phyloP scores from a whole-genome alignment of 2,888 invertebrate species.

The Norana najaformis region DNA sequence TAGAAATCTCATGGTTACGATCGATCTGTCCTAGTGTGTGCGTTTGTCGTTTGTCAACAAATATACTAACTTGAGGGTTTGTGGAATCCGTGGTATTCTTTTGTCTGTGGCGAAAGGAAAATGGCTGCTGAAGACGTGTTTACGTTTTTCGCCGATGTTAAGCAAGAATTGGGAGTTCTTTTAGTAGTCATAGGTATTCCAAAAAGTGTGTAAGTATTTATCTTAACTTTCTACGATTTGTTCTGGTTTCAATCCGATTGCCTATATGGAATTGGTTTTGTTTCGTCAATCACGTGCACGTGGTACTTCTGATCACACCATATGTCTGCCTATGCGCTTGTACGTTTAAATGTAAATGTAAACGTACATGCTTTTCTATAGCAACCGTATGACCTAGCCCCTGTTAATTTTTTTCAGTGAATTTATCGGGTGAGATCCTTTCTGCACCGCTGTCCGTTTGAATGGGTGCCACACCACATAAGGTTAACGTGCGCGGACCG shows the following conservation, averaged over 20 bases:
- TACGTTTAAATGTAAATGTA: too few species aligned
- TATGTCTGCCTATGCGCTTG: neutral
- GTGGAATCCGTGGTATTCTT: neutral
- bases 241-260: neutral
- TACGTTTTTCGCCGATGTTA: constrained; percentile 20
- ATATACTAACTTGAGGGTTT: neutral
- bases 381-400: too few species aligned
- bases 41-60: too few species aligned
- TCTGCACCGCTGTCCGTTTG: too few species aligned
- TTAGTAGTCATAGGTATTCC: neutral
- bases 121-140: constrained; percentile 8
- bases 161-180: neutral
- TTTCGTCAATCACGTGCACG: neutral
- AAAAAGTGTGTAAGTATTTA: neutral
- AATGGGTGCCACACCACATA: too few species aligned
- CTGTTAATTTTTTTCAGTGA: too few species aligned
- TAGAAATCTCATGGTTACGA: too few species aligned
- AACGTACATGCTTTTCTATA: too few species aligned
- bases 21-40: too few species aligned
- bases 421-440: too few species aligned
- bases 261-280: neutral
- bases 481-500: too few species aligned
- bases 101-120: neutral
- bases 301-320: neutral
- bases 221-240: neutral